phyloP scores from a whole-genome alignment of 2,113 vertebrate genomes.

The Embiotoca jacksoni region DNA sequence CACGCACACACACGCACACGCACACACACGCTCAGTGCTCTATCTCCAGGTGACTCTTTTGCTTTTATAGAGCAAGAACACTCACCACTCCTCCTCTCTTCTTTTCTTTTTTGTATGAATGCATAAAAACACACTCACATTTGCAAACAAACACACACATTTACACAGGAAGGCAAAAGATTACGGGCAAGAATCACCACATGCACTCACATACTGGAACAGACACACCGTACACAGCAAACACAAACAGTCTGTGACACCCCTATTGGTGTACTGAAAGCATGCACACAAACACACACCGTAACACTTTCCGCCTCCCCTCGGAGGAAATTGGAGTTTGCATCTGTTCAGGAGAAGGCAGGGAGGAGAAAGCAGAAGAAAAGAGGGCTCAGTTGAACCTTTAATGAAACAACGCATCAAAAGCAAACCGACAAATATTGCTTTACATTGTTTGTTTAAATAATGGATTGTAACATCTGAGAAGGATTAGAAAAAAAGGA shows the following conservation, averaged over 20 bases:
- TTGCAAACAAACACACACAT: conserved; percentile 18
- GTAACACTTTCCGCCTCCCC: conserved; percentile 35
- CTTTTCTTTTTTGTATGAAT: conserved; percentile 56
- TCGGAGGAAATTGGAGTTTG: conserved; percentile 50
- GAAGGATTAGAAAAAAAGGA: background rate
- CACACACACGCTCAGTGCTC: conserved; percentile 40
- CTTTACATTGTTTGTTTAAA: conserved; percentile 41
- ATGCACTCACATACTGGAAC: conserved; percentile 39
- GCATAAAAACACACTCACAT: conserved; percentile 25
- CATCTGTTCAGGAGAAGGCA: conserved; percentile 33
- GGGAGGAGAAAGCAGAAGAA: conserved; percentile 5
- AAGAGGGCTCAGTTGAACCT: conserved; percentile 29
- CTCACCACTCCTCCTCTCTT: conserved; percentile 45
- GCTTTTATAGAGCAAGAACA: conserved; percentile 67
- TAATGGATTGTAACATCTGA: conserved; percentile 35
- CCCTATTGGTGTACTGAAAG: conserved; percentile 28
- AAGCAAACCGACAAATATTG: conserved; percentile 31
- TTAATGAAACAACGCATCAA: conserved; percentile 38
- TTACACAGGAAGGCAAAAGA: conserved; percentile 14
- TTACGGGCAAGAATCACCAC: conserved; percentile 10
- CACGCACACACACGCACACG: conserved; percentile 13
- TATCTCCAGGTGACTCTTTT: conserved; percentile 74
- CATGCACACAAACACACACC: conserved; percentile 39
- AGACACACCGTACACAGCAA: conserved; percentile 24
- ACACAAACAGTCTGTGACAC: conserved; percentile 34